Conservation (phyloP, 2,113 vertebrate species). For the Morone chrysops region DNA sequence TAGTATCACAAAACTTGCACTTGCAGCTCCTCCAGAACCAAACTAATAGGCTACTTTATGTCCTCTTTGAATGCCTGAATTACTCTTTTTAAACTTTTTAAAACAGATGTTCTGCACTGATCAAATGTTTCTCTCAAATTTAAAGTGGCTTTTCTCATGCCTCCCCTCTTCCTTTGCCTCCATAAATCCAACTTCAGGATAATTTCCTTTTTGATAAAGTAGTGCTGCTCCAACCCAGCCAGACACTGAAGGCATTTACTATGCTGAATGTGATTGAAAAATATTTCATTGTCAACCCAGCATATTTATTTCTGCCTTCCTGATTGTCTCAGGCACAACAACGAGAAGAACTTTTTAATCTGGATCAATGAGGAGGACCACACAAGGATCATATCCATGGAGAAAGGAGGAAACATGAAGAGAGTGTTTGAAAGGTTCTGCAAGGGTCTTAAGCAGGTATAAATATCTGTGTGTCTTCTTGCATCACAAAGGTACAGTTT, state of each 20-base stretch:
- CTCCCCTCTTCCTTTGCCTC: not conserved
- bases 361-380: constrained; percentile 97
- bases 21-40: not conserved
- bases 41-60: not conserved
- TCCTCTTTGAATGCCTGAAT: not conserved
- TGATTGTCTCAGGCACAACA: constrained; percentile 88
- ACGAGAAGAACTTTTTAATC: constrained; percentile 93
- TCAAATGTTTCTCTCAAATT: not conserved
- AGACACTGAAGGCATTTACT: not conserved
- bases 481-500: not conserved
- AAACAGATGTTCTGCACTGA: not conserved
- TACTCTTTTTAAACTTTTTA: not conserved
- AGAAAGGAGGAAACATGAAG: constrained; percentile 96
- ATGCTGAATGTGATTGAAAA: not conserved
- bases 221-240: not conserved
- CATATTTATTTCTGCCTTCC: not conserved
- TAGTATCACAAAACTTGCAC: not conserved
- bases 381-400: constrained; percentile 95
- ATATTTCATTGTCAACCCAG: not conserved
- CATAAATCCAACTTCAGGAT: not conserved
- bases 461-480: not conserved
- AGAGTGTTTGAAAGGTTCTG: constrained; percentile 95
- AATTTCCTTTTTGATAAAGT: not conserved
- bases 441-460: constrained; percentile 91
- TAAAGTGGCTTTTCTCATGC: not conserved